A percentile compares a stretch with the other conserved stretches of the same genome.
Conservation (phyloP, 2,113 vertebrate genomes). For the Ciconia stormi region DNA sequence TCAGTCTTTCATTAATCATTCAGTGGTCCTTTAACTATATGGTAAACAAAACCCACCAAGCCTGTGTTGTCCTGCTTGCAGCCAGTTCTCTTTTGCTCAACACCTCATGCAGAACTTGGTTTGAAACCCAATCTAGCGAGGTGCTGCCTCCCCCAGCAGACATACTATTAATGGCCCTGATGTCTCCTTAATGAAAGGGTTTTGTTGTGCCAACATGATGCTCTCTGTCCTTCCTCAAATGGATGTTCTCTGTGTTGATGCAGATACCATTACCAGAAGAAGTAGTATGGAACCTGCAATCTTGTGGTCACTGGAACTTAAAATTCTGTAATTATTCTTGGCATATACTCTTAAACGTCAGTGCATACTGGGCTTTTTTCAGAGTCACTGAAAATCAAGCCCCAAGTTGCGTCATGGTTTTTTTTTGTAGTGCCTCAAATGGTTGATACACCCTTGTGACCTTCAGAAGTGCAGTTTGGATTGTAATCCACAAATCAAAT, state of each 20-base stretch:
- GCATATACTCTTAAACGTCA: neutral
- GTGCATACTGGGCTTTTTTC: neutral
- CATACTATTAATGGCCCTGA: neutral
- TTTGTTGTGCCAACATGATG: constrained; percentile 21
- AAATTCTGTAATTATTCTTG: neutral
- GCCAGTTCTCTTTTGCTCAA: constrained; percentile 1
- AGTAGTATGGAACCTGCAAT: neutral
- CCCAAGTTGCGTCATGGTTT: neutral
- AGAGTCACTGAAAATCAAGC: neutral
- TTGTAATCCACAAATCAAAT: neutral
- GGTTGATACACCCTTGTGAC: neutral
- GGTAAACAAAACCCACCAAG: neutral
- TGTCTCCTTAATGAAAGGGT: neutral
- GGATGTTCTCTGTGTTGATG: neutral
- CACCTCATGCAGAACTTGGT: constrained; percentile 43
- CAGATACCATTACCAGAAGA: neutral
- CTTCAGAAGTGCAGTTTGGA: neutral
- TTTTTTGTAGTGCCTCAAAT: neutral
- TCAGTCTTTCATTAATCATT: constrained; percentile 22
- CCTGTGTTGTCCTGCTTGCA: constrained; percentile 3
- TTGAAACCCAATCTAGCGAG: constrained; percentile 39
- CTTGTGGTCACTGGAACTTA: neutral
- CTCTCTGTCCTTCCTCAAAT: neutral
- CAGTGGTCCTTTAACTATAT: neutral
- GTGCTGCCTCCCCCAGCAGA: neutral